Evolutionary conservation across 64 coral and sea anemone species (phyloP).

Genomic region (Montipora efflorescens): DNA sequence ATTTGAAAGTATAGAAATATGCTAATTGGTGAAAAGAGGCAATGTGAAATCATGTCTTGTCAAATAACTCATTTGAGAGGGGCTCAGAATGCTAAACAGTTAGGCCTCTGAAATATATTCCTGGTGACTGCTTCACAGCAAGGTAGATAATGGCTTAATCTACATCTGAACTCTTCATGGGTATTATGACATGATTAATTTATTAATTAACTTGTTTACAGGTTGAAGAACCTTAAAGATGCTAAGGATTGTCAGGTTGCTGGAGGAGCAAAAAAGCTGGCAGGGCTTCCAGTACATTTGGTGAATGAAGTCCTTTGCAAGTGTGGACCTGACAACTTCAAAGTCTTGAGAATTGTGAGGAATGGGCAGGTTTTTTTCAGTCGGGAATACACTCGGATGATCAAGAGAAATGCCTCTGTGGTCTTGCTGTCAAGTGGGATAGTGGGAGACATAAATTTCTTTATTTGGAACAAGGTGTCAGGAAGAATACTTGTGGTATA

Average conservation of each 20-base stretch:
- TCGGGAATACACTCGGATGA: neutral
- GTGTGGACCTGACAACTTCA: neutral
- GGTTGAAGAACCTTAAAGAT: conserved; percentile 11
- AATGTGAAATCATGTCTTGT: too few relatives aligned
- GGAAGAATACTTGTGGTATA: conserved; percentile 8
- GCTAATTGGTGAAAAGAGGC: too few relatives aligned
- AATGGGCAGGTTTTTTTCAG: neutral
- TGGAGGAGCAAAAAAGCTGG: conserved; percentile 12
- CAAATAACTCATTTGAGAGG: too few relatives aligned
- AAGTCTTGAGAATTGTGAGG: neutral
- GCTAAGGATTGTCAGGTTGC: conserved; percentile 33
- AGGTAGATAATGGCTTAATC: too few relatives aligned
- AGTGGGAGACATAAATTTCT: conserved; percentile 38
- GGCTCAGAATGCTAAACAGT: too few relatives aligned
- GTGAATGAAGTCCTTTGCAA: neutral
- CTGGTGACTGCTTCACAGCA: too few relatives aligned
- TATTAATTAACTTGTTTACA: neutral
- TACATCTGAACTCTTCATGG: too few relatives aligned
- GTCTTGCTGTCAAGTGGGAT: neutral
- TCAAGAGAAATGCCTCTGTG: neutral
- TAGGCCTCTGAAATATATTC: too few relatives aligned
- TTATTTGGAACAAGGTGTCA: neutral
- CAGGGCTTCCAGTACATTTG: neutral
- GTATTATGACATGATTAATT: too few relatives aligned
- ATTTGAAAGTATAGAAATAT: too few relatives aligned